phyloP scores from a whole-genome alignment of 1,140 invertebrate genomes.

The Hyles euphorbiae region DNA sequence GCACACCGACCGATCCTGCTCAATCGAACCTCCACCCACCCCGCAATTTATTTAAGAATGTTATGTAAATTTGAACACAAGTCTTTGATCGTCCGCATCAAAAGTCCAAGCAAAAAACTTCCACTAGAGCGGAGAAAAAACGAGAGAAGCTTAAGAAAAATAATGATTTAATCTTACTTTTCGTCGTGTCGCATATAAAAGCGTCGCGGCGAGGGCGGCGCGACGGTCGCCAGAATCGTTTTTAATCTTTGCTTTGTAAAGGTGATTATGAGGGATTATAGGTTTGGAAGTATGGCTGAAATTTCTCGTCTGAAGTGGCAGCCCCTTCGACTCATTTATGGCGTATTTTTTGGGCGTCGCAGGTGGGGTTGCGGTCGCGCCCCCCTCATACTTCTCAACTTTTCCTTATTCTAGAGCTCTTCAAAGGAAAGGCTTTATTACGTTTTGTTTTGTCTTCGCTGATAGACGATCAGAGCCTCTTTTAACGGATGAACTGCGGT shows the following conservation, averaged over 20 bases:
- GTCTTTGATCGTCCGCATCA: constrained; percentile 74
- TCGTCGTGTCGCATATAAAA: constrained; percentile 72
- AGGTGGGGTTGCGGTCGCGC: constrained; percentile 60
- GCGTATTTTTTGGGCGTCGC: constrained; percentile 60
- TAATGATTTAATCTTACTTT: constrained; percentile 75
- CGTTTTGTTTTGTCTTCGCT: constrained; percentile 54
- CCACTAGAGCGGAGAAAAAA: constrained; percentile 65
- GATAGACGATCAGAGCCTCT: constrained; percentile 28
- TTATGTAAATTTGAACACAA: constrained; percentile 75
- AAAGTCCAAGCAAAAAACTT: constrained; percentile 71
- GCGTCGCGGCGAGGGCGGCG: constrained; percentile 33
- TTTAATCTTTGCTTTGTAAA: constrained; percentile 78
- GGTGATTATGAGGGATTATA: constrained; percentile 77
- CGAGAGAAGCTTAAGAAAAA: constrained; percentile 73
- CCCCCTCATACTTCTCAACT: constrained; percentile 58
- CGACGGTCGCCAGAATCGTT: constrained; percentile 67
- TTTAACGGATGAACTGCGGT: constrained; percentile 47
- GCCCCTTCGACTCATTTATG: constrained; percentile 60
- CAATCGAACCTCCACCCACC: constrained; percentile 47
- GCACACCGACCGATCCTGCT: constrained; percentile 34
- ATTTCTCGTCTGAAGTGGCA: constrained; percentile 65
- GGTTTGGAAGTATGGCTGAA: constrained; percentile 73
- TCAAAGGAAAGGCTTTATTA: constrained; percentile 66
- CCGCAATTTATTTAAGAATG: constrained; percentile 74
- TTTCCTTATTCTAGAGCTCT: constrained; percentile 59